A percentile compares a stretch with the other conserved stretches of the same genome.
Evolutionary conservation across 2,888 invertebrate species (phyloP).

Genomic region (Diloba caeruleocephala): DNA sequence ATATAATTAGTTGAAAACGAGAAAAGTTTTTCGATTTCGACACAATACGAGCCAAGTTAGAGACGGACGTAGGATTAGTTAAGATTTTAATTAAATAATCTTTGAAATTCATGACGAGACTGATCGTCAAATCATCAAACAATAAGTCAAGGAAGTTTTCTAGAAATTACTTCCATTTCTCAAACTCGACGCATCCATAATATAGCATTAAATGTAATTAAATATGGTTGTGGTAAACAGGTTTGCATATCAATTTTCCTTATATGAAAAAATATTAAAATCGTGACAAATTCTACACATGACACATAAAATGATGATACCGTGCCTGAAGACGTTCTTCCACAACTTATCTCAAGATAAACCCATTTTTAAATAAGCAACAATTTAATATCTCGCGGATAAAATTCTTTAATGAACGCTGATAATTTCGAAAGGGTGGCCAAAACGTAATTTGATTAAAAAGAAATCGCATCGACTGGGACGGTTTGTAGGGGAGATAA

Average conservation of each 20-base stretch:
- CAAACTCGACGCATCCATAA: no score
- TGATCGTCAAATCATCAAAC: conserved; percentile 45
- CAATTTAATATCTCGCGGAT: conserved; percentile 18
- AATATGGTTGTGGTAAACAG: no score
- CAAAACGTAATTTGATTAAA: conserved; percentile 64
- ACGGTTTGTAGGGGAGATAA: conserved; percentile 59
- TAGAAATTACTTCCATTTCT: no score
- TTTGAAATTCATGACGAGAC: conserved; percentile 58
- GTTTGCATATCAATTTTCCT: no score
- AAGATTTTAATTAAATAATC: conserved; percentile 75
- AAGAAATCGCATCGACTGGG: conserved; percentile 57
- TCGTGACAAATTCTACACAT: neutral
- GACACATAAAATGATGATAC: neutral
- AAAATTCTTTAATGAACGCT: conserved; percentile 24
- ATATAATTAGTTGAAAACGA: conserved; percentile 82
- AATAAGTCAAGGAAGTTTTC: no score
- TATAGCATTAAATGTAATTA: no score
- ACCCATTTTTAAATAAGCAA: conserved; percentile 15
- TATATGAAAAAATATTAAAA: neutral
- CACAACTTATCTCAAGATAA: conserved; percentile 14
- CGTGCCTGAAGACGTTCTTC: neutral
- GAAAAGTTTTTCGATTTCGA: conserved; percentile 86
- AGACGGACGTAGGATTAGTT: conserved; percentile 69
- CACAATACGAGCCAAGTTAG: conserved; percentile 75
- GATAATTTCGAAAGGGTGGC: conserved; percentile 58